phyloP scores from a whole-genome alignment of 2,888 invertebrate species.

The Archips xylosteana region DNA sequence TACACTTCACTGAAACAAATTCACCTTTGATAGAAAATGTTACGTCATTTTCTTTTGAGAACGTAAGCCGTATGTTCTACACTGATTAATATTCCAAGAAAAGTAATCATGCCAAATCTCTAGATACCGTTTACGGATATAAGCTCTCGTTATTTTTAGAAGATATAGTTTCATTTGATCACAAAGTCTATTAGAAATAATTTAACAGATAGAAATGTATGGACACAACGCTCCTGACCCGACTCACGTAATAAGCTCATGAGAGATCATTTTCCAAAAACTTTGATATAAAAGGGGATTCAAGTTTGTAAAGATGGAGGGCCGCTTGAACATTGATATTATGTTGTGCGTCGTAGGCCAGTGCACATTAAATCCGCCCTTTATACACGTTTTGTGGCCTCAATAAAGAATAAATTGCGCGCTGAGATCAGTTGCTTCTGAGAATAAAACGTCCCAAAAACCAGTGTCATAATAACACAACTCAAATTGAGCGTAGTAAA shows the following conservation, averaged over 20 bases:
- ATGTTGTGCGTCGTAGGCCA: slow-evolving; percentile 29
- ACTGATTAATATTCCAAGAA: slow-evolving; percentile 37
- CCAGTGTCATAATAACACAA: neutral
- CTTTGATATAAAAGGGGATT: slow-evolving; percentile 58
- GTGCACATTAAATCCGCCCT: slow-evolving; percentile 35
- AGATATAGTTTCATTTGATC: slow-evolving; percentile 34
- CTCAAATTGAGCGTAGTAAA: neutral
- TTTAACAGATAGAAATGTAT: neutral
- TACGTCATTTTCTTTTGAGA: neutral
- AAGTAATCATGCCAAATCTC: neutral
- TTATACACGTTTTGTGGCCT: slow-evolving; percentile 21
- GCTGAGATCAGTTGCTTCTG: slow-evolving; percentile 6
- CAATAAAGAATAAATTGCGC: slow-evolving; percentile 26
- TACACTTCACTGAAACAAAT: no score
- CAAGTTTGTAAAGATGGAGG: slow-evolving; percentile 53
- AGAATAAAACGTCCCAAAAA: neutral
- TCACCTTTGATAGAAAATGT: neutral
- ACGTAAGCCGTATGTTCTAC: slow-evolving; percentile 9
- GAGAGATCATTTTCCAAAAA: slow-evolving; percentile 55
- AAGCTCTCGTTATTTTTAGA: slow-evolving; percentile 1
- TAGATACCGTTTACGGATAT: neutral
- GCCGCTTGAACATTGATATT: slow-evolving; percentile 38
- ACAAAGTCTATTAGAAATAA: neutral
- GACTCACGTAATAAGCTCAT: slow-evolving; percentile 56
- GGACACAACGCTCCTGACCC: neutral